phyloP scores from a whole-genome alignment of 2,888 invertebrate species.

The Drepana falcataria region DNA sequence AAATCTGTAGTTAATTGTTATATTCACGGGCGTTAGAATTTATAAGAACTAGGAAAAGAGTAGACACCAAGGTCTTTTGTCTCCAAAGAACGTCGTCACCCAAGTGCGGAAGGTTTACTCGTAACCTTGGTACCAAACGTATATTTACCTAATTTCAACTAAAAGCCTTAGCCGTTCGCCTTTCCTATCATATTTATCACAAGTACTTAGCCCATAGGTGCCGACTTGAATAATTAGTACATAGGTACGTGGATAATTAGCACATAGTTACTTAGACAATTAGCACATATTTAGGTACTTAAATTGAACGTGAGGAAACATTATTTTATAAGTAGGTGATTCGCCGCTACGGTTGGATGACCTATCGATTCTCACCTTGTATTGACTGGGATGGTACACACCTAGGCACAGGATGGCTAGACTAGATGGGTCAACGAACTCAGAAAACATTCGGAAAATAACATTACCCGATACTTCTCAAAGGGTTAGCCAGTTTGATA shows the following conservation, averaged over 20 bases:
- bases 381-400: neutral
- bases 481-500: too few relatives aligned
- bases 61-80: constrained; percentile 56
- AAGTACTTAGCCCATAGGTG: too few relatives aligned
- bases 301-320: too few relatives aligned
- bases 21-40: constrained; percentile 60
- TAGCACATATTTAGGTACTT: too few relatives aligned
- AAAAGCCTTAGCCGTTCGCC: neutral
- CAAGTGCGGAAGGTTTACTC: constrained; percentile 58
- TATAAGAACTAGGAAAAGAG: constrained; percentile 68
- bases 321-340: neutral
- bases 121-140: constrained; percentile 34
- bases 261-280: too few relatives aligned
- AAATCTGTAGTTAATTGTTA: constrained; percentile 31
- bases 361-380: neutral
- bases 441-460: neutral
- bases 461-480: too few relatives aligned
- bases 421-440: neutral
- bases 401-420: too few relatives aligned
- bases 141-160: constrained; percentile 26
- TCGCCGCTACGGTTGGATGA: neutral
- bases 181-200: too few relatives aligned
- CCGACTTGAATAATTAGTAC: too few relatives aligned
- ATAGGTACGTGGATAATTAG: too few relatives aligned
- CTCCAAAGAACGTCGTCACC: constrained; percentile 54